A percentile compares a stretch with the other conserved stretches of the same genome.
phyloP scores from a whole-genome alignment of 2,113 vertebrate genomes.

The Athene noctua region DNA sequence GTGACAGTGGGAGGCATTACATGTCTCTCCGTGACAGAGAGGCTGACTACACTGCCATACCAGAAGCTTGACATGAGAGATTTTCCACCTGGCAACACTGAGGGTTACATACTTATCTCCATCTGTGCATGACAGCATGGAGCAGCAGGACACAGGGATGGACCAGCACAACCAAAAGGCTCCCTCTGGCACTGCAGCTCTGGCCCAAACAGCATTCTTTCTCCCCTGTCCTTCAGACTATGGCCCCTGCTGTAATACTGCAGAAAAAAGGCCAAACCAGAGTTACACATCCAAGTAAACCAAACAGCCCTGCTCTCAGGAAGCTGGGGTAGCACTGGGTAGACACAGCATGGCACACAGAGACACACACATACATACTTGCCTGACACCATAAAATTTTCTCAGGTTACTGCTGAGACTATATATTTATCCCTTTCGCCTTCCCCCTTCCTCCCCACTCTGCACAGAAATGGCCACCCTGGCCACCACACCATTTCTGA shows the following conservation, averaged over 20 bases:
- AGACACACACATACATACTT: neutral
- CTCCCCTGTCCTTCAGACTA: neutral
- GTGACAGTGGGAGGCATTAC: accelerated
- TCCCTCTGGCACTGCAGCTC: neutral
- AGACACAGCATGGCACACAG: neutral
- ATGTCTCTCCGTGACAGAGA: neutral
- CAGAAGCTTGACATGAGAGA: neutral
- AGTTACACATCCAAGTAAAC: neutral
- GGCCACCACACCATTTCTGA: neutral
- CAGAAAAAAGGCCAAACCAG: neutral
- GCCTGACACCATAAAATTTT: neutral
- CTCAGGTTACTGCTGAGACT: neutral
- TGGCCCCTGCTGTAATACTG: neutral
- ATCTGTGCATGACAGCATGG: neutral
- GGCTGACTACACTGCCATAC: neutral
- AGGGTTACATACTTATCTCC: neutral
- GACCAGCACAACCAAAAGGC: neutral
- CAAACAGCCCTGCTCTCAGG: neutral
- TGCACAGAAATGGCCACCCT: neutral
- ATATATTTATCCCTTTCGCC: neutral
- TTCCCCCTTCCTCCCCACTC: neutral
- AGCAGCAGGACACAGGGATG: neutral
- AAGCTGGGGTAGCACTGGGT: neutral
- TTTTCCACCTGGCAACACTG: neutral
- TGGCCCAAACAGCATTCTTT: neutral